phyloP scores from a whole-genome alignment of 2,797 vertebrate genomes.

The Falco columbarius region DNA sequence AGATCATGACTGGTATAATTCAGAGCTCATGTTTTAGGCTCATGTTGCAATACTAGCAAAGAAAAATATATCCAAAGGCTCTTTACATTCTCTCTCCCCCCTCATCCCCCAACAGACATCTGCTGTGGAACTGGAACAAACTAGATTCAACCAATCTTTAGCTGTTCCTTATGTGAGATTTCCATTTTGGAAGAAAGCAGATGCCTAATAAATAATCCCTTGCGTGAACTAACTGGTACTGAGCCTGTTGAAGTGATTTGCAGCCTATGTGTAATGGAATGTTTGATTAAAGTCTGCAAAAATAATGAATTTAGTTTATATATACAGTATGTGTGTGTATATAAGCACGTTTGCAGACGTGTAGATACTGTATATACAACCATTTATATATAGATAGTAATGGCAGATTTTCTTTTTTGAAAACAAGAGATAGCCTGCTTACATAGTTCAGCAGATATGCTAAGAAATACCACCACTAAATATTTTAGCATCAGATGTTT shows the following conservation, averaged over 20 bases:
- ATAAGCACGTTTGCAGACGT: background rate
- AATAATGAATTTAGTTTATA: background rate
- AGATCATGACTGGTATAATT: slow-evolving; percentile 4
- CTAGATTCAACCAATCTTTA: slow-evolving; percentile 48
- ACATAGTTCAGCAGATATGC: background rate
- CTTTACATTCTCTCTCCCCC: background rate
- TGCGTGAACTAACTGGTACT: background rate
- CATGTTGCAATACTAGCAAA: slow-evolving; percentile 19
- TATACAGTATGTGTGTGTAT: background rate
- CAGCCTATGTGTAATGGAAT: background rate
- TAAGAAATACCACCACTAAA: background rate
- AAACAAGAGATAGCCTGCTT: background rate
- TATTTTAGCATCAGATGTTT: slow-evolving; percentile 15
- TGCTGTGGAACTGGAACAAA: slow-evolving; percentile 61
- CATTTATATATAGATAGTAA: background rate
- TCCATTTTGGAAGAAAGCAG: slow-evolving; percentile 42
- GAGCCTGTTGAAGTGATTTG: background rate
- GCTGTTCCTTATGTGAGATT: slow-evolving; percentile 25
- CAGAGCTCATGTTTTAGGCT: slow-evolving; percentile 18
- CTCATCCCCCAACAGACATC: background rate
- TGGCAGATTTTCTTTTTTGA: background rate
- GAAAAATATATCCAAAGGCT: slow-evolving; percentile 1
- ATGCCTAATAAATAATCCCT: slow-evolving; percentile 46
- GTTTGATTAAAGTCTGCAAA: slow-evolving; percentile 9
- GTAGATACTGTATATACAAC: background rate